Evolutionary conservation across 2,113 vertebrate genomes (phyloP), one percentile per base, ranked within the genome.

Genomic region (Microcebus ravelobensis): DNA sequence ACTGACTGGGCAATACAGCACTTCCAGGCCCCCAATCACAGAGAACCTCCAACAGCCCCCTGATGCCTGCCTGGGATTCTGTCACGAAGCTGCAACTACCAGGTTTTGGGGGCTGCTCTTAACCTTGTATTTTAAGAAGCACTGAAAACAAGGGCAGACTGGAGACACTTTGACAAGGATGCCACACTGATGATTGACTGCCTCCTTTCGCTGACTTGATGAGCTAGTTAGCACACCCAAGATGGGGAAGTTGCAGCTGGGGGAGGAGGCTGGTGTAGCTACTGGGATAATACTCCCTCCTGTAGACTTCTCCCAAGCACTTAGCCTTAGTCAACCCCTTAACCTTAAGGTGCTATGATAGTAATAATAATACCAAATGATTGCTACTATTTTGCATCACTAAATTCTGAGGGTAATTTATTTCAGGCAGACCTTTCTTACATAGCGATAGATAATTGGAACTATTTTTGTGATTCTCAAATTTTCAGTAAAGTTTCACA

Each of bases 211-310:
- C 2, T 74, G 55, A 94, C 27, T 55, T 90, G 34, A 9, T 11
- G 17, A 13, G 9, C 68, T 63, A 45, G 21, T 59, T 25, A n/a
- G 42, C 0, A 42, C 36, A 31, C 1, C 27, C 36, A 48, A 45
- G 39, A 68, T 36, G 45, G 39, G 73, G 25, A 42, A n/a, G n/a
- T 4, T 76, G 36, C 29, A 55, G 29, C 36, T 63, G 11, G 50
- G 74, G 10, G 67, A 91, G 45, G 29, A 90, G 34, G 14, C 12
- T 6, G 15, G 48, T 8, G 0, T 11, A 48, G 9, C 17, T 57
- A 34, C 0, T 34, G 5, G 21, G 52, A 23, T 25, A 29, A 57
- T 2, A 21, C 9, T 21, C 15, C 8, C 1, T 61, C 61, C 6
- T 5, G n/a, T 2, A 67, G 39, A 71, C 29, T 90, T 77, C 20